A percentile compares a stretch with the other conserved stretches of the same genome.
Evolutionary conservation across 2,113 vertebrate species (phyloP).

Genomic region (Apaloderma vittatum): DNA sequence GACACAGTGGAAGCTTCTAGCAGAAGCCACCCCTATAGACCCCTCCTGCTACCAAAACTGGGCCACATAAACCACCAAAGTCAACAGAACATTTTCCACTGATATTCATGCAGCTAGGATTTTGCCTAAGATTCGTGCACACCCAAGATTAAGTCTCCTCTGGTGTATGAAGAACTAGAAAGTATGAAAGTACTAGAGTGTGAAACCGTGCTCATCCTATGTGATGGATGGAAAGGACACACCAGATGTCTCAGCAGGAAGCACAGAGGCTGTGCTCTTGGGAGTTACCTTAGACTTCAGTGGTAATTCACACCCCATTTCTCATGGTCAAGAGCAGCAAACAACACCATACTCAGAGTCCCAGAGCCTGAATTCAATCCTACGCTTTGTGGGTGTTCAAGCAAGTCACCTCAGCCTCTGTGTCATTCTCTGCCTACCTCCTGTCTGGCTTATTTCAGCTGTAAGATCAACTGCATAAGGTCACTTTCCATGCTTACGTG

Average conservation of each 20-base stretch:
- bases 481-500: background rate
- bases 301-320: background rate
- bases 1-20: no score
- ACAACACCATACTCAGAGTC: background rate
- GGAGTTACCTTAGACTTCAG: background rate
- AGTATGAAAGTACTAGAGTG: background rate
- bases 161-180: background rate
- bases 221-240: no score
- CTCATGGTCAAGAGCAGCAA: background rate
- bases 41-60: no score
- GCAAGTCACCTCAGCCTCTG: background rate
- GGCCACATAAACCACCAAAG: background rate
- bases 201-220: background rate
- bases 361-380: background rate
- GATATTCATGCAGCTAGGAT: background rate
- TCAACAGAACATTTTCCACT: background rate
- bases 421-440: background rate
- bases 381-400: background rate
- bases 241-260: background rate
- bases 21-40: no score
- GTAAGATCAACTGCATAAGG: background rate
- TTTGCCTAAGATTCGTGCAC: background rate
- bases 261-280: background rate
- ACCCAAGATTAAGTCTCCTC: background rate
- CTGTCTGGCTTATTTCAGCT: background rate